Evolutionary conservation across 2,113 vertebrate genomes (phyloP), one percentile per base, ranked within the genome.

Genomic region (Leptodactylus fuscus): DNA sequence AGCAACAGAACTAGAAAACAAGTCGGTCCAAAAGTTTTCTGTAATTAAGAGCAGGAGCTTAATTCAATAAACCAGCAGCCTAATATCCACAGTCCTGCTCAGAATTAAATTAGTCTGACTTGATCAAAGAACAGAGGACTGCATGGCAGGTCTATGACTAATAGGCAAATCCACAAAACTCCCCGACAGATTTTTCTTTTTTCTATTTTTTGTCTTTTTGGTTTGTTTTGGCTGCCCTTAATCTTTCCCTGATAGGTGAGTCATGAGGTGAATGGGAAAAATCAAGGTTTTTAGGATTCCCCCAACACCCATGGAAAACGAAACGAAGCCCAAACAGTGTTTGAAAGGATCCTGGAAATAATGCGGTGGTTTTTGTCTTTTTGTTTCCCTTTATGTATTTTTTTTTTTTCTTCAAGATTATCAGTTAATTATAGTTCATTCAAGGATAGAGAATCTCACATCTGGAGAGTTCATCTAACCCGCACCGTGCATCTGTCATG

Each of bases 391-490:
- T 65, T 32, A 3, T 20, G 32, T 20, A 60, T 29, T 13, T 29
- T 18, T 34, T 18, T 67, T 67, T 34, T 18, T 18, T 53, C n/a
- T 27, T 71, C 41, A 4, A 16, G 49, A 29, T 83, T 27, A 74
- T 55, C n/a, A 38, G 32, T 32, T 60, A 44, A 74, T 74, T 32
- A 32, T 38, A 48, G 82, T 75, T 83, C 82, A 75, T 20, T 16
- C 36, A 75, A 83, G 82, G 82, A 75, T 83, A 83, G 82, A 60
- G 51, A 46, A 18, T 58, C 13, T 8, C 13, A 41, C 70, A 75
- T 74, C 70, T 83, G 81, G 70, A 36, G 29, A 13, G 22, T 3
- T 70, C 27, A 38, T 82, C 58, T 20, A 13, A 29, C 12, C 60
- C 9, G 13, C 4, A 13, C 22, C 16, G 38, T 49, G 62, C 67